Evolutionary conservation across 2,888 invertebrate genomes (phyloP), one percentile per base, ranked within the genome.

Genomic region (Trichacis sp.): DNA sequence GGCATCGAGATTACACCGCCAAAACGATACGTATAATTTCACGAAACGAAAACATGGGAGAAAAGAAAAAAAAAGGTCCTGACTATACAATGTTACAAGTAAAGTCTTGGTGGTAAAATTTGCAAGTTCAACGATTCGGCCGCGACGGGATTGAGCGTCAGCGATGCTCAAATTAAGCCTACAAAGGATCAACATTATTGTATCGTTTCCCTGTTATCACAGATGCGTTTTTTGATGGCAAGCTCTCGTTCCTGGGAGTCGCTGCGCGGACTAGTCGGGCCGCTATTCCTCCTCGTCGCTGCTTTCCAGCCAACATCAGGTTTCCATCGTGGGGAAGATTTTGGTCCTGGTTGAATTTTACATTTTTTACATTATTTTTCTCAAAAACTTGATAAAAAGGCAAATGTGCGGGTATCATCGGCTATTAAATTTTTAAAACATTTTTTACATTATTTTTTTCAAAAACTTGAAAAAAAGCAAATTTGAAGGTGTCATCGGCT

Each of bases 291-390:
- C 70, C 67, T 55, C 72, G 69, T 65, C 71, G 68, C 70, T 68
- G 69, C 59, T 49, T 60, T 60, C 57, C 47, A 75, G 74, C 78
- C 75, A 78, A 77, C 81, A 83, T 84, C 84, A 83, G 72, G 82
- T 77, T 68, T 86, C 86, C 68, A 86, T 70, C 53, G 85, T 83
- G n/a, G 86, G 86, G 62, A 86, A 86, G 11, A 87, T 79, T 72
- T 84, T 83, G 11, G 86, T 87, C 49, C n/a, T n/a, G n/a, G n/a
- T n/a, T n/a, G n/a, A n/a, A n/a, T n/a, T n/a, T n/a, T n/a, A n/a
- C n/a, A n/a, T n/a, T n/a, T n/a, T n/a, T n/a, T n/a, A n/a, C n/a
- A n/a, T n/a, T n/a, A n/a, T n/a, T n/a, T n/a, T n/a, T n/a, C n/a
- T n/a, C 24, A 24, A 24, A 24, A 24, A 8, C 24, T 24, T n/a